Conservation (phyloP, 2,888 invertebrate species). For the Plagodis dolabraria region DNA sequence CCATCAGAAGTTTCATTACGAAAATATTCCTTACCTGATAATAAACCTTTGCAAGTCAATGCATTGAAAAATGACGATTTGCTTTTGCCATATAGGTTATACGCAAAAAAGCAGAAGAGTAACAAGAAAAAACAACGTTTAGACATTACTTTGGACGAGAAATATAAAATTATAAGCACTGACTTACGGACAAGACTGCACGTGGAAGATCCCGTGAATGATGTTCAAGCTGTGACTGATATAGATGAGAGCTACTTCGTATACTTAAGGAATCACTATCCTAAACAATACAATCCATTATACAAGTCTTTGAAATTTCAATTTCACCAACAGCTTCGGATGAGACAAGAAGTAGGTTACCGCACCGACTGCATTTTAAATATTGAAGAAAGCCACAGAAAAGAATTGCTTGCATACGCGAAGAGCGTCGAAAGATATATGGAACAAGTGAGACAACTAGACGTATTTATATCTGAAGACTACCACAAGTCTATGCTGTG, state of each 20-base stretch:
- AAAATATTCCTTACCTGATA: constrained; percentile 46
- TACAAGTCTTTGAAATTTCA: constrained; percentile 59
- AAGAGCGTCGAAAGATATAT: constrained; percentile 73
- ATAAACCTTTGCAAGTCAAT: constrained; percentile 45
- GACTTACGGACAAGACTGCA: constrained; percentile 54
- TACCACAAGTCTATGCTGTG: constrained; percentile 85
- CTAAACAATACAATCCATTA: constrained; percentile 45
- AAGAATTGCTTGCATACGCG: constrained; percentile 81
- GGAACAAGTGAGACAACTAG: constrained; percentile 83
- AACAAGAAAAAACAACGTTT: constrained; percentile 48
- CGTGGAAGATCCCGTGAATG: constrained; percentile 47
- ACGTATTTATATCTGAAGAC: constrained; percentile 85
- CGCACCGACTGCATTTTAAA: constrained; percentile 77
- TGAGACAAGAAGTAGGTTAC: constrained; percentile 65
- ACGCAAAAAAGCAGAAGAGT: constrained; percentile 52
- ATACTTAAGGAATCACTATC: constrained; percentile 50
- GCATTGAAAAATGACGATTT: constrained; percentile 52
- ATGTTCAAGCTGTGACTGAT: constrained; percentile 56
- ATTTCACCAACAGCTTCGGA: constrained; percentile 50
- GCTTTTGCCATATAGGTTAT: constrained; percentile 59
- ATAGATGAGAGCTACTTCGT: constrained; percentile 58
- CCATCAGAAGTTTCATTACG: constrained; percentile 38
- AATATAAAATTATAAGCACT: constrained; percentile 58
- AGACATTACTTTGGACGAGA: constrained; percentile 49
- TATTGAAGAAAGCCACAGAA: constrained; percentile 81